Percentiles rank a stretch among this genome's conserved stretches.
phyloP scores from a whole-genome alignment of 2,113 vertebrate genomes.

The Microcebus ravelobensis region DNA sequence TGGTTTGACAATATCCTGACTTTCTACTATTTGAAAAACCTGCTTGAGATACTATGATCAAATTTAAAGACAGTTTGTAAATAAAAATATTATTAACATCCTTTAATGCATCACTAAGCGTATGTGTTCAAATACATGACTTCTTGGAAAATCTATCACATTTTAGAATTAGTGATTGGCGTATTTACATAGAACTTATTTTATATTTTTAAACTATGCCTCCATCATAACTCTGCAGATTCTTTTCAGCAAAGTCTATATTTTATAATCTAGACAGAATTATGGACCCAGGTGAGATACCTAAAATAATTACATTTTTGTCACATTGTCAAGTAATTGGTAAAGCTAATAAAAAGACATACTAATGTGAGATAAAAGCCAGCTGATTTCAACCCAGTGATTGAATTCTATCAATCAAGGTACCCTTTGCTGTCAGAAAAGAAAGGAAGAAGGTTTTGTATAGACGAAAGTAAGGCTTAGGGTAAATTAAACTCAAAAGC shows the following conservation, averaged over 20 bases:
- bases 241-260: conserved; percentile 32
- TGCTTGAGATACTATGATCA: background rate
- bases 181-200: background rate
- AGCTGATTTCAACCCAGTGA: conserved; percentile 73
- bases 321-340: conserved; percentile 51
- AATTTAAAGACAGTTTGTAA: background rate
- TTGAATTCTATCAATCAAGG: conserved; percentile 83
- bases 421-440: conserved; percentile 74
- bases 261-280: background rate
- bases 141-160: background rate
- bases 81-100: background rate
- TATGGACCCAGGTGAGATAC: conserved; percentile 44
- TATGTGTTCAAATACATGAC: background rate
- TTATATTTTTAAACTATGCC: background rate
- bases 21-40: background rate
- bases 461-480: conserved; percentile 50
- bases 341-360: conserved; percentile 78
- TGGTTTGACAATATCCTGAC: background rate
- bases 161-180: background rate
- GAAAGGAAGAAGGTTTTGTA: conserved; percentile 51
- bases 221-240: background rate
- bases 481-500: conserved; percentile 72
- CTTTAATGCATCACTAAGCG: background rate
- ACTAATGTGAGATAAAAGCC: conserved; percentile 76
- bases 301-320: conserved; percentile 72